A percentile compares a stretch with the other conserved stretches of the same genome.
These are phyloP conservation scores for Mesodorylaimus sp. DNA, from an alignment of 2,888 invertebrate species.

Conservation along the genomic window DNA sequence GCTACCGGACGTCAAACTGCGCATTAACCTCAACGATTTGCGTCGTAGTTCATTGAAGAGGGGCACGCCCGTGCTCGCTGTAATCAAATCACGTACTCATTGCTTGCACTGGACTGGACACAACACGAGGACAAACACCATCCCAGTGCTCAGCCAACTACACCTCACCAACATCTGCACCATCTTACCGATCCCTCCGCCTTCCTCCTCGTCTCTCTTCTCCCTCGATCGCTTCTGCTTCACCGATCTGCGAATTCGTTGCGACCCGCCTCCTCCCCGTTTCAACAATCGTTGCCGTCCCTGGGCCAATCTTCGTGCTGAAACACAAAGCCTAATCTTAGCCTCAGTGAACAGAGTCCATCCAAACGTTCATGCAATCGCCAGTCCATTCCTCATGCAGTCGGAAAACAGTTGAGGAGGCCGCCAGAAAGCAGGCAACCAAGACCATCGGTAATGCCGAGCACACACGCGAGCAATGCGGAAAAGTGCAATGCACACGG, in stretches of 20 bases:
- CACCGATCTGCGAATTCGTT: background rate
- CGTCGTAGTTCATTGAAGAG: background rate
- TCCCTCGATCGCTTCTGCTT: background rate
- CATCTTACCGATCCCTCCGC: background rate
- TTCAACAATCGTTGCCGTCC: slow-evolving; percentile 27
- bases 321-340: too few species aligned
- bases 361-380: too few species aligned
- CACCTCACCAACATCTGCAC: background rate
- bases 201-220: background rate
- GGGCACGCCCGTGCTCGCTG: too few species aligned
- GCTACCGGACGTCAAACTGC: background rate
- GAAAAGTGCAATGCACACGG: too few species aligned
- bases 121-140: background rate
- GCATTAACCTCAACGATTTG: background rate
- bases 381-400: too few species aligned
- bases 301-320: slow-evolving; percentile 24
- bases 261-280: slow-evolving; percentile 14
- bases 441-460: too few species aligned
- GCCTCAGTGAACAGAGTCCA: too few species aligned
- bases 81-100: too few species aligned
- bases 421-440: too few species aligned
- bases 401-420: too few species aligned
- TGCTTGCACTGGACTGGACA: background rate
- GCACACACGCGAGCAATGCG: too few species aligned
- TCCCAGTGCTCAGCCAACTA: background rate